Evolutionary conservation across 2,113 vertebrate genomes (phyloP).

Genomic region (Pluvialis apricaria): DNA sequence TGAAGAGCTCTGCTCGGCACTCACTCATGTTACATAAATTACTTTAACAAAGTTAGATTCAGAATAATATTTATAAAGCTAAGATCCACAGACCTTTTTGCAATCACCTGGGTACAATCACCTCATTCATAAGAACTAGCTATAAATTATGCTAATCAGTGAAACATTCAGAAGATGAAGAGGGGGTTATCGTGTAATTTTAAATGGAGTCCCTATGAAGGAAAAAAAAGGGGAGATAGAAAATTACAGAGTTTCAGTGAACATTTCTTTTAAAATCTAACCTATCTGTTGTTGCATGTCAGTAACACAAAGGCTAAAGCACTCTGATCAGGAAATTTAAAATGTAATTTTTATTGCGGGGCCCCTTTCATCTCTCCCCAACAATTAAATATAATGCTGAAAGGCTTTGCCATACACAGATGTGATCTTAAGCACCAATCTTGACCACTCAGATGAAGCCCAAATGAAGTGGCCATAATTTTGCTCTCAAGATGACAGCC

Average conservation of each 20-base stretch:
- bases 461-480: not conserved
- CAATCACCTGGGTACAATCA: slow-evolving; percentile 46
- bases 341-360: not conserved
- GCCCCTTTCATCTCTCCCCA: not conserved
- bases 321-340: not conserved
- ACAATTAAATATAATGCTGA: not conserved
- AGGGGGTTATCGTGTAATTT: not conserved
- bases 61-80: slow-evolving; percentile 43
- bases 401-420: not conserved
- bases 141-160: slow-evolving; percentile 18
- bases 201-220: not conserved
- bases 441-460: not conserved
- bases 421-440: not conserved
- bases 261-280: not conserved
- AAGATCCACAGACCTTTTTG: not conserved
- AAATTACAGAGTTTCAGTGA: not conserved
- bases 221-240: not conserved
- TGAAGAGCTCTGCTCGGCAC: not conserved
- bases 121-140: slow-evolving; percentile 14
- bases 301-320: not conserved
- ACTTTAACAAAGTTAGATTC: slow-evolving; percentile 29
- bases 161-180: slow-evolving; percentile 7
- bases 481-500: not conserved
- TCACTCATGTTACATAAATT: slow-evolving; percentile 32
- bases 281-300: not conserved